Conservation (phyloP, 2,888 invertebrate genomes). For the Ophonus ardosiacus region DNA sequence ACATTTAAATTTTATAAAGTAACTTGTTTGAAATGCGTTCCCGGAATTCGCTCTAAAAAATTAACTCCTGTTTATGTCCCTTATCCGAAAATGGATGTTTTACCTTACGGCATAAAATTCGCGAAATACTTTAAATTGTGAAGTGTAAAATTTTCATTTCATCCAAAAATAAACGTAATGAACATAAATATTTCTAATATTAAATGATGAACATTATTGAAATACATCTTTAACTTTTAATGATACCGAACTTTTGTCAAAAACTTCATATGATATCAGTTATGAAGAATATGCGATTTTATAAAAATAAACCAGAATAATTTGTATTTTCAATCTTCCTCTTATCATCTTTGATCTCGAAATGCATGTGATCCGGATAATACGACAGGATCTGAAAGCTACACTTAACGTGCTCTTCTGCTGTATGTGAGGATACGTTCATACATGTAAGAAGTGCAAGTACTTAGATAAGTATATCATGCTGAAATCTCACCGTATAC, state of each 20-base stretch:
- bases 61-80: constrained; percentile 17
- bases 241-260: too few relatives aligned
- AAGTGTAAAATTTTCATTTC: background rate
- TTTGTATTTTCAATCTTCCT: too few relatives aligned
- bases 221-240: too few relatives aligned
- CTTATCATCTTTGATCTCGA: background rate
- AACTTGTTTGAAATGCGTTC: constrained; percentile 30
- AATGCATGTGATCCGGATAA: background rate
- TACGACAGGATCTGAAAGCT: background rate
- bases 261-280: too few relatives aligned
- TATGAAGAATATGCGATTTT: too few relatives aligned
- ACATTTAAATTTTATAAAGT: constrained; percentile 33
- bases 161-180: too few relatives aligned
- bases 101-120: background rate
- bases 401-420: background rate
- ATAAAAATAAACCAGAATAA: too few relatives aligned
- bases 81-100: background rate
- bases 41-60: constrained; percentile 10
- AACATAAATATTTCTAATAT: too few relatives aligned
- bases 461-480: constrained; percentile 6
- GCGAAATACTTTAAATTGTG: background rate
- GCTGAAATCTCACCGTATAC: constrained; percentile 1
- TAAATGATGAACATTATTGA: too few relatives aligned
- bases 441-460: background rate
- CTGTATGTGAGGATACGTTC: background rate